A percentile compares a stretch with the other conserved stretches of the same genome.
Conservation (phyloP, 2,113 vertebrate species). For the Dolichotis patagonum region DNA sequence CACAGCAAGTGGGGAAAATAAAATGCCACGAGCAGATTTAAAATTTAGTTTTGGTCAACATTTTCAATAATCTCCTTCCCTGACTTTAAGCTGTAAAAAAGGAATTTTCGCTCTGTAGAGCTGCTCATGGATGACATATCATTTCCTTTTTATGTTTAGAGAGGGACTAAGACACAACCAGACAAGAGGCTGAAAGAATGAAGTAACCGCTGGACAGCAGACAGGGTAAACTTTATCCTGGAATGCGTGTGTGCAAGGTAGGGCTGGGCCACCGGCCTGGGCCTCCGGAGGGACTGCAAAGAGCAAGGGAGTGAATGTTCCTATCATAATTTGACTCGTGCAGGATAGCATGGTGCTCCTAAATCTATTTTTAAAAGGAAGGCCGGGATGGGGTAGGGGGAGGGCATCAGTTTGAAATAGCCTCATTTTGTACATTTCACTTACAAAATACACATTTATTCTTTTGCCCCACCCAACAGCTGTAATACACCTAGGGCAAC, state of each 20-base stretch:
- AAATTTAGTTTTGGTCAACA: background rate
- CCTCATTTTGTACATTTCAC: conserved; percentile 54
- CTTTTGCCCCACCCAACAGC: conserved; percentile 87
- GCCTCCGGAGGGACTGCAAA: background rate
- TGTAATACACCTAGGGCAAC: conserved; percentile 84
- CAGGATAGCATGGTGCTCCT: background rate
- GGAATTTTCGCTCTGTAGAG: background rate
- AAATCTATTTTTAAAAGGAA: background rate
- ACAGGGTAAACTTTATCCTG: background rate
- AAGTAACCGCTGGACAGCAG: background rate
- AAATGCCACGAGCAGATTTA: conserved; percentile 18
- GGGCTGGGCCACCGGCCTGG: background rate
- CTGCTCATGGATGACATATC: background rate
- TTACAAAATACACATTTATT: conserved; percentile 89
- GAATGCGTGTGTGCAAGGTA: rapidly evolving
- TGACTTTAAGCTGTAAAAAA: conserved; percentile 10
- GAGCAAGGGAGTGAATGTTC: background rate
- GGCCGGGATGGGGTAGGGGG: background rate
- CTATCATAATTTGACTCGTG: background rate
- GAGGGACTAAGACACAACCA: background rate
- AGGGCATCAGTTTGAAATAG: background rate
- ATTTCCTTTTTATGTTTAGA: background rate
- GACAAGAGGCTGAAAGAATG: background rate
- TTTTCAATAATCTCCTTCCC: background rate
- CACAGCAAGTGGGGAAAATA: background rate